Evolutionary conservation across 2,888 invertebrate genomes (phyloP).

Genomic region (Torymus aiolomorphi): DNA sequence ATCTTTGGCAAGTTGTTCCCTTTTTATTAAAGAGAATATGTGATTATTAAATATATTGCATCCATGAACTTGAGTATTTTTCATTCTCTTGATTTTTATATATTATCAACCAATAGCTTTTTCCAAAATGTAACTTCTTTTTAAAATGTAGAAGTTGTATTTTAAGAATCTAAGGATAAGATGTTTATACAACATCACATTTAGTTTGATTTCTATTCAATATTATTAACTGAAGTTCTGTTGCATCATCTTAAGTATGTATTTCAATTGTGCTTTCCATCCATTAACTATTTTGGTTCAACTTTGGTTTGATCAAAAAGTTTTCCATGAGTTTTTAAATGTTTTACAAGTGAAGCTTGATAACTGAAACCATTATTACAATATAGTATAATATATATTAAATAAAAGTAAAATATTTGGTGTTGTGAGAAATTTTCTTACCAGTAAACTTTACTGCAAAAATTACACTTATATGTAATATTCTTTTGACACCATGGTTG

Average conservation of each 20-base stretch:
- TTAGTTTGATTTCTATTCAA: too few species aligned
- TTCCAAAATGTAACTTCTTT: too few species aligned
- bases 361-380: slow-evolving; percentile 45
- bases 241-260: too few species aligned
- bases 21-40: slow-evolving; percentile 37
- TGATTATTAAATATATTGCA: slow-evolving; percentile 25
- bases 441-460: slow-evolving; percentile 53
- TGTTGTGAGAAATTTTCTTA: slow-evolving; percentile 55
- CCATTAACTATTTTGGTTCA: neutral
- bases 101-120: too few species aligned
- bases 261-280: neutral
- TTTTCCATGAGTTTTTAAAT: slow-evolving; percentile 50
- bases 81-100: slow-evolving; percentile 7
- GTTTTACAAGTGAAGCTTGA: slow-evolving; percentile 46
- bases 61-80: slow-evolving; percentile 40
- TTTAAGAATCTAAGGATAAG: too few species aligned
- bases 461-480: slow-evolving; percentile 40
- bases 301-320: neutral
- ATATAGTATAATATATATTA: neutral
- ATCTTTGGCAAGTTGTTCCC: neutral
- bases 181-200: too few species aligned
- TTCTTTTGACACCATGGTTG: slow-evolving; percentile 47
- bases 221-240: too few species aligned
- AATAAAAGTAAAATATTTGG: slow-evolving; percentile 24
- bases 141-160: too few species aligned